Conservation (phyloP, 2,888 invertebrate genomes). For the Pseudococcus jackbeardsleyi region DNA sequence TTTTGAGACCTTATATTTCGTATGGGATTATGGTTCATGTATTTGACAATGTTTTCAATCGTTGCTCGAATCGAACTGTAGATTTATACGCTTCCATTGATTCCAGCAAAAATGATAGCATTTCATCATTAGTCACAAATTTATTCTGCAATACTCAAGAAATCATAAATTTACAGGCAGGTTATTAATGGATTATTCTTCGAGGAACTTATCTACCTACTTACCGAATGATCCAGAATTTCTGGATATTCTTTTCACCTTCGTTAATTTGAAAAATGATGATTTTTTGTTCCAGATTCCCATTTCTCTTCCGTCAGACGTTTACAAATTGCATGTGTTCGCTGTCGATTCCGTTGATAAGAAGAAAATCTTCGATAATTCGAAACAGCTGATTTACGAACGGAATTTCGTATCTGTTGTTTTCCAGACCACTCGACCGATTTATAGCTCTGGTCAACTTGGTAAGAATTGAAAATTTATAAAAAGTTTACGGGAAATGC, state of each 20-base stretch:
- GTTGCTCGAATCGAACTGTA: constrained; percentile 27
- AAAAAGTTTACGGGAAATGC: background rate
- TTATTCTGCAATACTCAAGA: constrained; percentile 50
- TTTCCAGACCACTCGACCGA: constrained; percentile 73
- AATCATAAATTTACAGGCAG: constrained; percentile 35
- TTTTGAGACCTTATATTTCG: background rate
- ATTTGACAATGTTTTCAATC: constrained; percentile 37
- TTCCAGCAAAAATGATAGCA: background rate
- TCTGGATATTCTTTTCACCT: too few species aligned
- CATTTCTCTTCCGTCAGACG: background rate
- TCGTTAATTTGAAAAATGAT: too few species aligned
- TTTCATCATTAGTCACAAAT: background rate
- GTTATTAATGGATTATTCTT: too few species aligned
- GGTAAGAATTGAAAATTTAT: constrained; percentile 68
- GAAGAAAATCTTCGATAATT: constrained; percentile 38
- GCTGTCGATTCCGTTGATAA: constrained; percentile 13
- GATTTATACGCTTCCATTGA: constrained; percentile 30
- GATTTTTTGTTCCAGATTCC: constrained; percentile 19
- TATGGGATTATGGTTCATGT: constrained; percentile 45
- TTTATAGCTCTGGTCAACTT: constrained; percentile 73
- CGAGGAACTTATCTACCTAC: too few species aligned
- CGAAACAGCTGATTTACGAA: constrained; percentile 70
- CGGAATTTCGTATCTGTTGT: constrained; percentile 73
- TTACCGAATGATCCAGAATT: too few species aligned
- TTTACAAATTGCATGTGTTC: constrained; percentile 32